These are phyloP conservation scores for Leptopilina clavipes DNA, from an alignment of 1,140 invertebrate genomes.

Conservation along the genomic window DNA sequence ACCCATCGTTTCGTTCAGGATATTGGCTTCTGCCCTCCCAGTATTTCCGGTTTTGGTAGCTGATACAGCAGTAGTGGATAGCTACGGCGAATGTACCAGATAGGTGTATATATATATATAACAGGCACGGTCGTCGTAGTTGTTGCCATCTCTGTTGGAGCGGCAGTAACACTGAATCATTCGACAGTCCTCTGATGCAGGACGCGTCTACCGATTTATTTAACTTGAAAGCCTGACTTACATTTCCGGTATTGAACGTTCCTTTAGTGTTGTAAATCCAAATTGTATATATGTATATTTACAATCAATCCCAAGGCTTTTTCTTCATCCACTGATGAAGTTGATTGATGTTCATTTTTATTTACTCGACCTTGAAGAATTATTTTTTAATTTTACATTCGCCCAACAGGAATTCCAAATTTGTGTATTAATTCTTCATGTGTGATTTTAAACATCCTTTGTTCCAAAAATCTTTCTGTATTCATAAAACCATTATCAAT, in stretches of 20 bases:
- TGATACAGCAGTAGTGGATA: conserved; percentile 16
- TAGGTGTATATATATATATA: neutral
- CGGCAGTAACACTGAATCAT: conserved; percentile 26
- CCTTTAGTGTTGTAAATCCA: neutral
- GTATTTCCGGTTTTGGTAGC: conserved; percentile 44
- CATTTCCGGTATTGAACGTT: conserved; percentile 17
- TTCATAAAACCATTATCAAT: too few relatives aligned
- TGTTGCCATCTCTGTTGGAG: neutral
- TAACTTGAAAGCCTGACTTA: conserved; percentile 24
- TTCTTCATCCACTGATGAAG: neutral
- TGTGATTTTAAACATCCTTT: too few relatives aligned
- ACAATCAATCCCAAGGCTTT: neutral
- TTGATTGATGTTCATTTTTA: neutral
- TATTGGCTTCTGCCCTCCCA: conserved; percentile 52
- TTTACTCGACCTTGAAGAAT: neutral
- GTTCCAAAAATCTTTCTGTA: too few relatives aligned
- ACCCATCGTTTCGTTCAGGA: conserved; percentile 53
- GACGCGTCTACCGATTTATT: conserved; percentile 13
- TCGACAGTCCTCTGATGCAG: conserved; percentile 15
- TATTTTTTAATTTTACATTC: too few relatives aligned
- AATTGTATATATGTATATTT: neutral
- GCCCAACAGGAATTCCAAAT: too few relatives aligned
- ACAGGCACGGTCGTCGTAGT: neutral
- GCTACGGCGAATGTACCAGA: conserved; percentile 20
- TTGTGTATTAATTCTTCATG: too few relatives aligned